Evolutionary conservation across 2,797 vertebrate genomes (phyloP).

Genomic region (Sitta carolinensis): DNA sequence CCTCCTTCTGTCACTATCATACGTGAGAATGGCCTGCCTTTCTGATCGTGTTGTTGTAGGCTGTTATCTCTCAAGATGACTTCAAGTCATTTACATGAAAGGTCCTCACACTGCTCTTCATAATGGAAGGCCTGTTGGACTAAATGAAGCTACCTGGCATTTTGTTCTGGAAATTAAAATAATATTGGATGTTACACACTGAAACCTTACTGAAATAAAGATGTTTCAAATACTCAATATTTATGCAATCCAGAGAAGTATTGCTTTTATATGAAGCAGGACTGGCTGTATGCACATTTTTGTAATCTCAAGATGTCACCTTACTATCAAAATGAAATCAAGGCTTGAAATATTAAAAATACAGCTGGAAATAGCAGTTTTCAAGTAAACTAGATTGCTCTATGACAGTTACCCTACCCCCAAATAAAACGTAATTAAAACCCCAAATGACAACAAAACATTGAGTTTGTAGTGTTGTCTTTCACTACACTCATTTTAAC

Average conservation of each 20-base stretch:
- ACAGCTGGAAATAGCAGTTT: not conserved
- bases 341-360: not conserved
- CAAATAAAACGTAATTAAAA: not conserved
- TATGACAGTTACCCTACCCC: not conserved
- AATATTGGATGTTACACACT: not conserved
- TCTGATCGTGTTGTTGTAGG: not conserved
- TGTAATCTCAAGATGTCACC: conserved; percentile 2
- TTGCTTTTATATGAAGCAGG: not conserved
- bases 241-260: not conserved
- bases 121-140: not conserved
- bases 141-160: not conserved
- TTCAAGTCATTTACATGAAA: not conserved
- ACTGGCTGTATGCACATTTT: not conserved
- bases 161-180: not conserved
- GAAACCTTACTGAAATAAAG: not conserved
- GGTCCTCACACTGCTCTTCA: accelerated
- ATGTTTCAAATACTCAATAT: not conserved
- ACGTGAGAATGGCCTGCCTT: not conserved
- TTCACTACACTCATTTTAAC: not conserved
- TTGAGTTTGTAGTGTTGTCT: not conserved
- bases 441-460: not conserved
- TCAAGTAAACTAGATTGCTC: not conserved
- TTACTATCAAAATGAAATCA: not conserved
- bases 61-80: not conserved
- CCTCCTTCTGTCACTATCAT: not conserved